These are phyloP conservation scores for Gorilla gorilla DNA, from an alignment of 2,113 vertebrate species.

Conservation along the genomic window DNA sequence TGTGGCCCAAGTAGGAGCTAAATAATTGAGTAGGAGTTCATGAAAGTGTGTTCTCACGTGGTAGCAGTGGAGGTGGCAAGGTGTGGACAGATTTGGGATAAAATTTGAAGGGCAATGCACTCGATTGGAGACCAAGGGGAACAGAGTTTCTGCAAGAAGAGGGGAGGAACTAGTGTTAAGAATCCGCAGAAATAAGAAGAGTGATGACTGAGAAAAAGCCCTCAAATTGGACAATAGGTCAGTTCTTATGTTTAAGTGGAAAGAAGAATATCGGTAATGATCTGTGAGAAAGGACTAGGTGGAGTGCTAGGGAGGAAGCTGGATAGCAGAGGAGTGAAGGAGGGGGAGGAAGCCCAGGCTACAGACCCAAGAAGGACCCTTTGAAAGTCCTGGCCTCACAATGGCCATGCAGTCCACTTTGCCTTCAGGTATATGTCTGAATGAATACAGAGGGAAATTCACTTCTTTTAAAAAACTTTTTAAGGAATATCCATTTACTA, in stretches of 20 bases:
- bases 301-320: background rate
- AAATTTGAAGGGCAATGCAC: background rate
- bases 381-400: background rate
- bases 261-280: background rate
- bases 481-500: background rate
- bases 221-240: background rate
- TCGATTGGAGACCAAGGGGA: background rate
- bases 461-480: background rate
- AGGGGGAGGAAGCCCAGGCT: background rate
- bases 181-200: background rate
- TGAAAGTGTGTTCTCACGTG: background rate
- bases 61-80: background rate
- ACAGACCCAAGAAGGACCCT: too few relatives aligned
- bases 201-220: background rate
- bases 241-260: background rate
- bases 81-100: background rate
- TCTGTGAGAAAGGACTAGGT: background rate
- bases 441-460: background rate
- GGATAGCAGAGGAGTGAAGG: background rate
- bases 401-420: background rate
- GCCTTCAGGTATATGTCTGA: background rate
- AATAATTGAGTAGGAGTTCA: background rate
- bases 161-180: background rate
- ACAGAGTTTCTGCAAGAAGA: background rate
- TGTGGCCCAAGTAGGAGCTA: background rate